Evolutionary conservation across 2,888 invertebrate species (phyloP).

Genomic region (Synergus japonicus): DNA sequence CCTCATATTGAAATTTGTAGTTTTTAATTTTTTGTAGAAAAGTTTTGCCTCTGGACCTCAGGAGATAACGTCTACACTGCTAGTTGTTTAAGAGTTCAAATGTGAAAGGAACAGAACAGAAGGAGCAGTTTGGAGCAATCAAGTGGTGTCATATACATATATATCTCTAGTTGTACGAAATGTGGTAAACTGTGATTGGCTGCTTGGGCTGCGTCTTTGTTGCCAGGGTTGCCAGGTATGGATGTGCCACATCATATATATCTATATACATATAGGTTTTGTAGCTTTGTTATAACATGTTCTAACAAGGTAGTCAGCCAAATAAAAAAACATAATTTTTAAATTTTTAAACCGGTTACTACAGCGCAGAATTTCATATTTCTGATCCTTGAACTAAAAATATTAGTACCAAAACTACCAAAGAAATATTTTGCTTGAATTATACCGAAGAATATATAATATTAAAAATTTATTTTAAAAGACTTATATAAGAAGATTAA

Average conservation of each 20-base stretch:
- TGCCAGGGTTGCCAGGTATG: too few relatives aligned
- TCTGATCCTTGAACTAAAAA: neutral
- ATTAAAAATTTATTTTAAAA: neutral
- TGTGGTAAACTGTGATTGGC: constrained; percentile 11
- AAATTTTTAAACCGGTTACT: neutral
- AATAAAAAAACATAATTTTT: neutral
- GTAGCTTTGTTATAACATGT: neutral
- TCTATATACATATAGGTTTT: neutral
- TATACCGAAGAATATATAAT: neutral
- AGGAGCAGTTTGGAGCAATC: too few relatives aligned
- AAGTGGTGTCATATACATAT: too few relatives aligned
- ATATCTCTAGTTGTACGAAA: neutral
- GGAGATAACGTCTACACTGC: neutral
- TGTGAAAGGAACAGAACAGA: neutral
- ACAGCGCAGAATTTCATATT: neutral
- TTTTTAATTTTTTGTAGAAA: neutral
- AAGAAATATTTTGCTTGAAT: too few relatives aligned
- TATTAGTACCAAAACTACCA: too few relatives aligned
- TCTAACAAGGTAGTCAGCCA: neutral
- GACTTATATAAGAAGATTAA: neutral
- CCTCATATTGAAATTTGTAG: constrained; percentile 40
- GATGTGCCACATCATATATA: neutral
- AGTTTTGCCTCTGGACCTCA: neutral
- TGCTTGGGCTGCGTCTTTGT: neutral
- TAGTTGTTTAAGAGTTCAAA: neutral